phyloP scores from a whole-genome alignment of 2,888 invertebrate genomes.

The Liopterus haemorrhoidalis region DNA sequence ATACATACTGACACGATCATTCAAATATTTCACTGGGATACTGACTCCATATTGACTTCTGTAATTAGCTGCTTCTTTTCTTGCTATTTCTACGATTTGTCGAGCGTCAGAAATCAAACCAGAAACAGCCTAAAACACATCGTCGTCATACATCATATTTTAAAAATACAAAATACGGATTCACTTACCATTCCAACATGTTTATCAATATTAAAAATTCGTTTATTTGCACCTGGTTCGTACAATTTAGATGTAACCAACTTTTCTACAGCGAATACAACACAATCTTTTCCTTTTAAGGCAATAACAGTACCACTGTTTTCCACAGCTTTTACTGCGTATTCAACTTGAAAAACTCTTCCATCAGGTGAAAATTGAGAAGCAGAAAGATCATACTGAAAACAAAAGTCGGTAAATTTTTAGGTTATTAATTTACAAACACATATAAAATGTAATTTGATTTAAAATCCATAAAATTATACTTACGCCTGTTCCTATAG shows the following conservation, averaged over 20 bases:
- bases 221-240: constrained; percentile 84
- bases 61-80: constrained; percentile 92
- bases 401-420: too few species aligned
- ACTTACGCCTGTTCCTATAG: constrained; percentile 91
- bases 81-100: constrained; percentile 86
- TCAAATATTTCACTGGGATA: constrained; percentile 84
- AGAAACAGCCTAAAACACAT: constrained; percentile 64
- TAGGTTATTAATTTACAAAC: constrained; percentile 29
- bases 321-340: constrained; percentile 98
- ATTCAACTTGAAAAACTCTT: constrained; percentile 98
- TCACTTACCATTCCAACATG: constrained; percentile 85
- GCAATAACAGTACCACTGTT: constrained; percentile 95
- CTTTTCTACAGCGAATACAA: constrained; percentile 97
- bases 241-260: constrained; percentile 89
- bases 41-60: constrained; percentile 80
- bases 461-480: constrained; percentile 17
- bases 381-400: constrained; percentile 98
- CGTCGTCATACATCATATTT: constrained; percentile 5
- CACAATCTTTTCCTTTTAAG: constrained; percentile 89
- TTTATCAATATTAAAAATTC: constrained; percentile 87
- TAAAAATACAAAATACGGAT: constrained; percentile 6
- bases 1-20: constrained; percentile 90
- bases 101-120: constrained; percentile 92
- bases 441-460: too few species aligned
- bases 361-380: constrained; percentile 99